Evolutionary conservation across 2,113 vertebrate genomes (phyloP).

Genomic region (Octodon degus): DNA sequence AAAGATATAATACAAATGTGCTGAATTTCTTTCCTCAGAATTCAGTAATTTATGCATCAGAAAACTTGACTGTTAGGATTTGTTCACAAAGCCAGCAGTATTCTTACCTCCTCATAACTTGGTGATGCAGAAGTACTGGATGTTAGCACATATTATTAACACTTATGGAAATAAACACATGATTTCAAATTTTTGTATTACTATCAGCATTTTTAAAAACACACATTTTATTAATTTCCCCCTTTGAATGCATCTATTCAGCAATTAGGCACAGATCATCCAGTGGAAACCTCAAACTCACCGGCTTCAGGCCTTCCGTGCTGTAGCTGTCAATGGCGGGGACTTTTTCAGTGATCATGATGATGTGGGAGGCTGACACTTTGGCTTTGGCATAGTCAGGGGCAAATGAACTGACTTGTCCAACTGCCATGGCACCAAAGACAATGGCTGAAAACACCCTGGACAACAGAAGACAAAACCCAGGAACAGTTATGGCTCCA

Average conservation of each 20-base stretch:
- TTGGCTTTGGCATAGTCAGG: constrained; percentile 97
- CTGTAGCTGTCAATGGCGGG: constrained; percentile 94
- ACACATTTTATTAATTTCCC: constrained; percentile 12
- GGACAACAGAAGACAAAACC: constrained; percentile 26
- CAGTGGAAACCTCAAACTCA: constrained; percentile 80
- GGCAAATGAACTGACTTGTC: constrained; percentile 93
- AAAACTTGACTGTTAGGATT: background rate
- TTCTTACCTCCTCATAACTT: background rate
- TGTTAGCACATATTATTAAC: background rate
- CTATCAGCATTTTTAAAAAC: background rate
- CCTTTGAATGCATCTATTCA: background rate
- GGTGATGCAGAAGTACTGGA: constrained; percentile 1
- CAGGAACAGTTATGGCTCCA: background rate
- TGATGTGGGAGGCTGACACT: constrained; percentile 92
- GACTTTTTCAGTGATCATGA: constrained; percentile 88
- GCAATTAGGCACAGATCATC: background rate
- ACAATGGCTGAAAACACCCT: constrained; percentile 95
- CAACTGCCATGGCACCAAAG: constrained; percentile 96
- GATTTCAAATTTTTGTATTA: constrained; percentile 13
- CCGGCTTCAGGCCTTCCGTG: constrained; percentile 88
- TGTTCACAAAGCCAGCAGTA: constrained; percentile 6
- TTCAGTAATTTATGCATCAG: background rate
- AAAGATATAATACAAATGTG: background rate
- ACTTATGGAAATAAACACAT: constrained; percentile 33
- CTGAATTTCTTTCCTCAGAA: background rate